Evolutionary conservation across 2,797 vertebrate species (phyloP).

Genomic region (Aplochiton taeniatus): DNA sequence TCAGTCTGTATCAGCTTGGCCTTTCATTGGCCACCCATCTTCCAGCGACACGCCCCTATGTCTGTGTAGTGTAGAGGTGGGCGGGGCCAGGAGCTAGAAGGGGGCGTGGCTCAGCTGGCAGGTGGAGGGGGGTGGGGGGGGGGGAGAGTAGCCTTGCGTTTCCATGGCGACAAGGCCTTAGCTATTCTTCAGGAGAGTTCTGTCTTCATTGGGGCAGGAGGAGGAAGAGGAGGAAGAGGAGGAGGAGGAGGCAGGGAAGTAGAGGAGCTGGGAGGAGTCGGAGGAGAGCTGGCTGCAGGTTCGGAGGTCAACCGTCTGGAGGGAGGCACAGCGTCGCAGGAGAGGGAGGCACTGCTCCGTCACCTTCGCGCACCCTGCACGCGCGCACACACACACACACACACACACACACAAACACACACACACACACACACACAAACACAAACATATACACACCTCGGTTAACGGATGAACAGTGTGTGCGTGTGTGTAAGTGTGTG

Average conservation of each 20-base stretch:
- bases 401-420: constrained; percentile 20
- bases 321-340: constrained; percentile 82
- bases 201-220: constrained; percentile 79
- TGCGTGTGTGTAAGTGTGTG: constrained; percentile 3
- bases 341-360: constrained; percentile 85
- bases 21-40: background rate
- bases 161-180: constrained; percentile 57
- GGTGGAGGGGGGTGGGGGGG: constrained; percentile 11
- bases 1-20: constrained; percentile 4
- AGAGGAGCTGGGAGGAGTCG: constrained; percentile 83
- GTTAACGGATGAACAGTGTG: background rate
- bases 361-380: constrained; percentile 84
- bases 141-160: background rate
- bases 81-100: constrained; percentile 4
- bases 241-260: constrained; percentile 71
- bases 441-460: background rate
- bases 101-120: background rate
- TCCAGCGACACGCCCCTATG: background rate
- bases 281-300: constrained; percentile 83
- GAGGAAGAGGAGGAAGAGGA: constrained; percentile 68
- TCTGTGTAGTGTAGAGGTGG: constrained; percentile 37
- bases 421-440: constrained; percentile 3
- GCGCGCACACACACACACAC: background rate
- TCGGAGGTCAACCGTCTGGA: constrained; percentile 85
- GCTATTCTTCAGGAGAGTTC: constrained; percentile 88